phyloP scores from a whole-genome alignment of 2,113 vertebrate species.

The Podocnemis expansa region DNA sequence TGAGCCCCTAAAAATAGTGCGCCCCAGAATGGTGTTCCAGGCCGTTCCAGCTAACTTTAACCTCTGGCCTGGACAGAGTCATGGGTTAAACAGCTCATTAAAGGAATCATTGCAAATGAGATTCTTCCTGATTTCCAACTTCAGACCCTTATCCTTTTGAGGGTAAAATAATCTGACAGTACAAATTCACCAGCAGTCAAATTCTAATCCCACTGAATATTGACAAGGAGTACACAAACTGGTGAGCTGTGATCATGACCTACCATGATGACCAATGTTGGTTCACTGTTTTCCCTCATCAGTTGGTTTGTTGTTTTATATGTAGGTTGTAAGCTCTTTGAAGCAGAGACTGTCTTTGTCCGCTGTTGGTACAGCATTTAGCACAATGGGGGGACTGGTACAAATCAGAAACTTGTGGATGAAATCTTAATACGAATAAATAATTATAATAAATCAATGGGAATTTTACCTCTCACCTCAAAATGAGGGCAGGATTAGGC shows the following conservation, averaged over 20 bases:
- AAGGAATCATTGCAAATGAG: not conserved
- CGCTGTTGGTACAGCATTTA: not conserved
- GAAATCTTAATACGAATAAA: not conserved
- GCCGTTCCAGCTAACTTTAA: too few relatives aligned
- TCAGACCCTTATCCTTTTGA: not conserved
- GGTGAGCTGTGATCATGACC: accelerated
- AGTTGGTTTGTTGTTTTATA: not conserved
- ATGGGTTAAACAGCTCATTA: accelerated
- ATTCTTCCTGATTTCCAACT: not conserved
- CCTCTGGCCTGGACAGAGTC: too few relatives aligned
- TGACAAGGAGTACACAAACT: not conserved
- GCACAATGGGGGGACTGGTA: not conserved
- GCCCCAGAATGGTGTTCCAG: too few relatives aligned
- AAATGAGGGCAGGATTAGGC: not conserved
- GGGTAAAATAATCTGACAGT: accelerated
- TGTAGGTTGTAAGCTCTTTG: not conserved
- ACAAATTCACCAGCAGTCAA: not conserved
- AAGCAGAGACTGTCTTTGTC: not conserved
- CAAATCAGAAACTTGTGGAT: not conserved
- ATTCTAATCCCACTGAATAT: not conserved
- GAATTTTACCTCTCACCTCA: not conserved
- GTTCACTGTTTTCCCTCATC: too few relatives aligned
- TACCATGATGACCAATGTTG: accelerated
- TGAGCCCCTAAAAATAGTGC: too few relatives aligned
- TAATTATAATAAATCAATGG: accelerated